phyloP scores from a whole-genome alignment of 1,140 invertebrate genomes.

The Metopolophium dirhodum region DNA sequence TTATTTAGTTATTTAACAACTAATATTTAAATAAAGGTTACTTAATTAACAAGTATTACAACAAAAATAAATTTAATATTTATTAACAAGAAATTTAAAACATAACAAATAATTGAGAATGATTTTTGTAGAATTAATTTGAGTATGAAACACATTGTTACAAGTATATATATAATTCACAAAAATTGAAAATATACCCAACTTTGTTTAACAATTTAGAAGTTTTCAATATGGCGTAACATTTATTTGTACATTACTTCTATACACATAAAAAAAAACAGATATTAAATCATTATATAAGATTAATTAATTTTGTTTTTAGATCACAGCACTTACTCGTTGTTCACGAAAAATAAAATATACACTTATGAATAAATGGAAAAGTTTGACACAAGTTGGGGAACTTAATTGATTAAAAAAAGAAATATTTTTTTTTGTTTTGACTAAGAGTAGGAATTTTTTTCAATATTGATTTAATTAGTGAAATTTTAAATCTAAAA shows the following conservation, averaged over 20 bases:
- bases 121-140: neutral
- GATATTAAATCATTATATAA: neutral
- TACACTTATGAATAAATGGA: conserved; percentile 32
- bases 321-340: conserved; percentile 46
- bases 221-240: neutral
- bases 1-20: neutral
- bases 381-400: conserved; percentile 28
- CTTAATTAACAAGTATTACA: neutral
- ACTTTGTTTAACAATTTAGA: conserved; percentile 20
- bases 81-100: neutral
- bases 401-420: neutral
- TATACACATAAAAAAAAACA: neutral
- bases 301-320: conserved; percentile 43
- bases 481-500: neutral
- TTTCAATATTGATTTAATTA: neutral
- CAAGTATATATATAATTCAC: neutral
- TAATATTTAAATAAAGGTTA: neutral
- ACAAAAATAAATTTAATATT: neutral
- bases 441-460: neutral
- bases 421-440: neutral
- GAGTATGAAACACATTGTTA: neutral
- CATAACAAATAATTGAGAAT: neutral
- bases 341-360: conserved; percentile 35
- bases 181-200: neutral
- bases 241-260: neutral